Evolutionary conservation across 2,888 invertebrate genomes (phyloP), one percentile per base, ranked within the genome.

Genomic region (Gnatocerus cornutus): DNA sequence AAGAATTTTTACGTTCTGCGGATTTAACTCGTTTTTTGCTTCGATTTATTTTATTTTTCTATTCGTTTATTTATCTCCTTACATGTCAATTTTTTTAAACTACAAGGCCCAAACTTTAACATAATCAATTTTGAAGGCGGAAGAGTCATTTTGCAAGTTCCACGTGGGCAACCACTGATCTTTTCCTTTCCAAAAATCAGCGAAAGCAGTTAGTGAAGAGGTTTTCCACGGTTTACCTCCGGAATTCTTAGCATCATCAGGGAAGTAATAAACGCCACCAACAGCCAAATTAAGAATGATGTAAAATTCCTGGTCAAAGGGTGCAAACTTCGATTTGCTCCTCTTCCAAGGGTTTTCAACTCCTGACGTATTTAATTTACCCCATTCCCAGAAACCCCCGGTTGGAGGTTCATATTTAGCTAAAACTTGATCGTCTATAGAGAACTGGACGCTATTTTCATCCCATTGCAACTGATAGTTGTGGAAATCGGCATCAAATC

Each of bases 381-480:
- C 91, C 45, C 87, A 81, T 58, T 89, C 85, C 91, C 91, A 92
- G 84, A 92, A 91, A 0, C 90, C 90, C 3, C 87, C 88, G 29
- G 78, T 84, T 9, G 86, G 85, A 0, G 89, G 89, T 0, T 84
- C 77, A 0, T 88, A 81, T 16, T 84, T 85, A 4, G 89, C 89
- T 0, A 88, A 66, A 69, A 87, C 87, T 9, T 83, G 82, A 67
- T 87, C 87, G 73, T 90, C 90, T n/a, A 87, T 63, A 72, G 84
- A 86, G 80, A 88, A 88, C 72, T 79, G 82, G 5, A 89, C 75
- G 76, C 81, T 84, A 74, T 87, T 87, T 75, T 75, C 87, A 0
- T 89, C 90, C 92, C 92, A 92, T 77, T 90, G 89, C 12, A 92
- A 78, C 77, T 87, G 88, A 78, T 89, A 92, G 2, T 84, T 85